A percentile compares a stretch with the other conserved stretches of the same genome.
Evolutionary conservation across 2,888 invertebrate species (phyloP).

Genomic region (Mylabris sibirica): DNA sequence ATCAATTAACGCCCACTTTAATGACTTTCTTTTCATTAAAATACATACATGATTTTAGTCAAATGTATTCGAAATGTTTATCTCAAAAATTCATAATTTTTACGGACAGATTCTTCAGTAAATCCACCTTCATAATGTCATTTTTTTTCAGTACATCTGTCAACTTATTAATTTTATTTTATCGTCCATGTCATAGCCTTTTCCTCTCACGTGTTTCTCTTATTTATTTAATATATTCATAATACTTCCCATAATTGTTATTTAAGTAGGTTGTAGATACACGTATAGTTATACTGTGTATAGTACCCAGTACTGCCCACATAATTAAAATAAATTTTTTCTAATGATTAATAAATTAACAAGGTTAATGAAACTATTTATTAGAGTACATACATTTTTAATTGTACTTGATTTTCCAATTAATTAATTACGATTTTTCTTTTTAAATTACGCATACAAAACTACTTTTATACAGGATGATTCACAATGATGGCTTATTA

Average conservation of each 20-base stretch:
- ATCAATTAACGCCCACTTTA: no score
- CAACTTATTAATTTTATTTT: no score
- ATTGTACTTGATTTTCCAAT: neutral
- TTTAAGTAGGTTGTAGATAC: neutral
- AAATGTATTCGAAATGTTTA: no score
- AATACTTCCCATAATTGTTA: neutral
- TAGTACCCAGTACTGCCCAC: neutral
- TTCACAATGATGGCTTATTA: no score
- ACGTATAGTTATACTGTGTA: neutral
- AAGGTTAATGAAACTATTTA: neutral
- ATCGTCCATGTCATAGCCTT: no score
- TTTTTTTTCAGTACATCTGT: no score
- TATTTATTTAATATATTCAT: neutral
- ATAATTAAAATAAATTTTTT: neutral
- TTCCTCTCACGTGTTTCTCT: neutral
- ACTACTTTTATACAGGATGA: no score
- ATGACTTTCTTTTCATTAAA: no score
- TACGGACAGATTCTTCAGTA: neutral
- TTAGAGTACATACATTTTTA: neutral
- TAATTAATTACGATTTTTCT: neutral
- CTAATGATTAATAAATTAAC: neutral
- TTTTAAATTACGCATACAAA: no score
- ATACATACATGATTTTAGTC: no score
- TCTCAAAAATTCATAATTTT: no score
- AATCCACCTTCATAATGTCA: neutral